A percentile compares a stretch with the other conserved stretches of the same genome.
Conservation (phyloP, 2,797 vertebrate species). For the Hafferia zeledoni region DNA sequence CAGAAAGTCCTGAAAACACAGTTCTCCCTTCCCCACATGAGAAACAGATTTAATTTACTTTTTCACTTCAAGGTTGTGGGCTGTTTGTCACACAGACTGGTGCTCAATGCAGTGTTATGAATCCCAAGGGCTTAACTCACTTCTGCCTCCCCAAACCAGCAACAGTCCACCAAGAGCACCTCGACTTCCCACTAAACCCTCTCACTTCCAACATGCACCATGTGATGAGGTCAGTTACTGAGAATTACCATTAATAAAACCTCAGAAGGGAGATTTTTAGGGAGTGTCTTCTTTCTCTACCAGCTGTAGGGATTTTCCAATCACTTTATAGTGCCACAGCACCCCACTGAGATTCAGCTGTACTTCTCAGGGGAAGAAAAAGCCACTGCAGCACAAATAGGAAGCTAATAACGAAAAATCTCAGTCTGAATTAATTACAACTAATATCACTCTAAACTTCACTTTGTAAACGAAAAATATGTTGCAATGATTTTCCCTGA, state of each 20-base stretch:
- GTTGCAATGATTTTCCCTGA: not conserved
- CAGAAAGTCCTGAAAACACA: not conserved
- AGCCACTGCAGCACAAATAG: not conserved
- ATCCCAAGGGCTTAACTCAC: not conserved
- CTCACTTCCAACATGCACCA: not conserved
- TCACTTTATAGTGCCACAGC: not conserved
- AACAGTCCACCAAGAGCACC: not conserved
- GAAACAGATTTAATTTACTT: not conserved
- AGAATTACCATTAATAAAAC: constrained; percentile 14
- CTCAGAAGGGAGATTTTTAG: constrained; percentile 39
- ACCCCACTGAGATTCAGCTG: not conserved
- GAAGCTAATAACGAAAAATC: not conserved
- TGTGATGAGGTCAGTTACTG: not conserved
- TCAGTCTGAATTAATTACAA: not conserved
- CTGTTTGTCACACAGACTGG: not conserved
- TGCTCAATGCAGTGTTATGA: not conserved
- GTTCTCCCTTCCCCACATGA: not conserved
- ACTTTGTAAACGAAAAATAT: not conserved
- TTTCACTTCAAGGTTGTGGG: not conserved
- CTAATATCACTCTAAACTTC: not conserved
- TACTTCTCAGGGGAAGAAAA: not conserved
- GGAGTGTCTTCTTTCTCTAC: constrained; percentile 10
- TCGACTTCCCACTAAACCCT: not conserved
- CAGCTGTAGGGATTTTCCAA: constrained; percentile 33
- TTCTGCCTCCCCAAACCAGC: not conserved